phyloP scores from a whole-genome alignment of 2,113 vertebrate genomes.

The Toxotes chatareus region DNA sequence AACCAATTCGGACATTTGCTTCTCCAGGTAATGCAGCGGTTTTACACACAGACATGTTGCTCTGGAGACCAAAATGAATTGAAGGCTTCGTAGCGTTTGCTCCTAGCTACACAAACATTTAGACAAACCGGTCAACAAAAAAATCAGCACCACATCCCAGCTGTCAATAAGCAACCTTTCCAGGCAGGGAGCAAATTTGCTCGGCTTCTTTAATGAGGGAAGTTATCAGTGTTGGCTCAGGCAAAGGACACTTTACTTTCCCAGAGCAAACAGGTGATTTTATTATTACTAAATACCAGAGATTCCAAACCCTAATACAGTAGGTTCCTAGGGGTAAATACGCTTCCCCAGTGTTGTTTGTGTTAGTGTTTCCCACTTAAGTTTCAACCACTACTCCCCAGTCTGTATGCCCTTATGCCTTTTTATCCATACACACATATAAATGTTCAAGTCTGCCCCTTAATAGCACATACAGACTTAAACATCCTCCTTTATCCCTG shows the following conservation, averaged over 20 bases:
- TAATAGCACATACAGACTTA: constrained; percentile 72
- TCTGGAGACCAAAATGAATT: constrained; percentile 19
- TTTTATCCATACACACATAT: constrained; percentile 69
- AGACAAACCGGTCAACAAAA: constrained; percentile 19
- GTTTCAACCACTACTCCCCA: constrained; percentile 56
- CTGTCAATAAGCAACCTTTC: constrained; percentile 12
- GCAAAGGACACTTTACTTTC: constrained; percentile 26
- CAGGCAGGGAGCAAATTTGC: constrained; percentile 36
- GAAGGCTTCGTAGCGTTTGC: constrained; percentile 18
- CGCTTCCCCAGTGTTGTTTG: constrained; percentile 51
- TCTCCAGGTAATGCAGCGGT: neutral
- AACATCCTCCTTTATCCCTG: constrained; percentile 69
- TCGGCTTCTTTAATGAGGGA: constrained; percentile 18
- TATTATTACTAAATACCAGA: constrained; percentile 41
- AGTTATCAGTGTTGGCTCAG: constrained; percentile 40
- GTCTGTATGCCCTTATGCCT: constrained; percentile 63
- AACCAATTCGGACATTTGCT: too few species aligned
- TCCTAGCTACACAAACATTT: constrained; percentile 37
- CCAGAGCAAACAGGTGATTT: constrained; percentile 55
- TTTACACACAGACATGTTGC: neutral
- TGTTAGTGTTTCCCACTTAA: constrained; percentile 54
- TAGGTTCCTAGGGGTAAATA: constrained; percentile 34
- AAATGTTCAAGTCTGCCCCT: constrained; percentile 77
- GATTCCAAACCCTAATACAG: constrained; percentile 33
- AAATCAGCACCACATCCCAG: neutral